Evolutionary conservation across 2,113 vertebrate species (phyloP).

Genomic region (Neodontobutis hainanensis): DNA sequence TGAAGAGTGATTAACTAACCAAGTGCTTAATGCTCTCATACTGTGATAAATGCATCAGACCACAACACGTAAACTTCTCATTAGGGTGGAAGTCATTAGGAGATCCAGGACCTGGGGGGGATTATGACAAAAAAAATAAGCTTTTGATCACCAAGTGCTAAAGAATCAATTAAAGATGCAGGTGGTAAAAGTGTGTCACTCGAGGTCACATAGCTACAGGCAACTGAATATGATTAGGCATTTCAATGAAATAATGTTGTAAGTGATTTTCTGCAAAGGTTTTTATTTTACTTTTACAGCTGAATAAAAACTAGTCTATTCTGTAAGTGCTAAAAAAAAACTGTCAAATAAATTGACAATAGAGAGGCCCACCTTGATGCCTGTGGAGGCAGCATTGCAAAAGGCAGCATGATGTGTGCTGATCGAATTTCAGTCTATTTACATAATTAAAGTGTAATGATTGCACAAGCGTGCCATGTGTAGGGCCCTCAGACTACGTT

Average conservation of each 20-base stretch:
- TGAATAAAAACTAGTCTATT: background rate
- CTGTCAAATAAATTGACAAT: background rate
- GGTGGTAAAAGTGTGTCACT: constrained; percentile 8
- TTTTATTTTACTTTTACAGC: too few species aligned
- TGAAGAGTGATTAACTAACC: constrained; percentile 61
- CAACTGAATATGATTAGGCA: constrained; percentile 17
- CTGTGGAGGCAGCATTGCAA: constrained; percentile 18
- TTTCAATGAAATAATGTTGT: constrained; percentile 8
- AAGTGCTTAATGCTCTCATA: constrained; percentile 30
- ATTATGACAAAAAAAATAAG: constrained; percentile 1
- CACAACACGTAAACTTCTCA: constrained; percentile 28
- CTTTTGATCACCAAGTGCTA: constrained; percentile 42
- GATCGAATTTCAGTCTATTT: constrained; percentile 52
- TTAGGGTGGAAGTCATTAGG: constrained; percentile 36
- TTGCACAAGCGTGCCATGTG: constrained; percentile 38
- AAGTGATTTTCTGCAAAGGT: constrained; percentile 16
- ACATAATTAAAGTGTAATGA: constrained; percentile 67
- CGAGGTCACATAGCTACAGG: constrained; percentile 4
- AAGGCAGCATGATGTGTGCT: constrained; percentile 23
- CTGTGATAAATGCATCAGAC: constrained; percentile 39
- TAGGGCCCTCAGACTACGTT: constrained; percentile 16
- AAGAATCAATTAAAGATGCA: constrained; percentile 44
- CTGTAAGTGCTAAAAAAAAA: background rate
- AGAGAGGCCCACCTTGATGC: background rate
- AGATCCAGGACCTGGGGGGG: constrained; percentile 19